Conservation (phyloP, 2,113 vertebrate species). For the Suncus etruscus region DNA sequence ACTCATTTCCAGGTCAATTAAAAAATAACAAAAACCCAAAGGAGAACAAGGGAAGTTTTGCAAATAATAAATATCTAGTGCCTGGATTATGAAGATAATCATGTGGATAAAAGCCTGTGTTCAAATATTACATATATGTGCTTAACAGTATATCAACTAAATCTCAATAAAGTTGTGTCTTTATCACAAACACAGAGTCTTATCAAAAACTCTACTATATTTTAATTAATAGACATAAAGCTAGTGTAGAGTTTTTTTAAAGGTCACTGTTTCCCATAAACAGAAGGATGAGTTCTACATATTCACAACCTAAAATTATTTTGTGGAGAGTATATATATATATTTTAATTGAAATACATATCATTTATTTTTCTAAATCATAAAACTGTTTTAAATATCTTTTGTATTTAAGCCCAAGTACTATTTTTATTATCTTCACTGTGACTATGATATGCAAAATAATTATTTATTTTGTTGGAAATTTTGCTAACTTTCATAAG, state of each 20-base stretch:
- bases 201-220: background rate
- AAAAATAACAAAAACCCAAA: background rate
- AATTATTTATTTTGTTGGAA: background rate
- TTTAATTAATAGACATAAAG: background rate
- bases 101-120: background rate
- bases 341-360: background rate
- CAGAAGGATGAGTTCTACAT: background rate
- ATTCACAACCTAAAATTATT: background rate
- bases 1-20: too few relatives aligned
- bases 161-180: background rate
- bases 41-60: background rate
- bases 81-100: background rate
- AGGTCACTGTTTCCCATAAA: background rate
- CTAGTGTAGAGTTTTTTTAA: background rate
- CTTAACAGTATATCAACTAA: background rate
- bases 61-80: background rate
- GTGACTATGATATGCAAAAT: background rate
- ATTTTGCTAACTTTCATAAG: background rate
- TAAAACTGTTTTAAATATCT: background rate
- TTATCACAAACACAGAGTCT: too few relatives aligned
- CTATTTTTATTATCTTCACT: slow-evolving; percentile 1
- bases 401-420: slow-evolving; percentile 12
- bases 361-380: background rate
- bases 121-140: background rate
- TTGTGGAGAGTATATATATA: background rate